These are phyloP conservation scores for Dryobota labecula DNA, from an alignment of 2,888 invertebrate genomes.

Conservation along the genomic window DNA sequence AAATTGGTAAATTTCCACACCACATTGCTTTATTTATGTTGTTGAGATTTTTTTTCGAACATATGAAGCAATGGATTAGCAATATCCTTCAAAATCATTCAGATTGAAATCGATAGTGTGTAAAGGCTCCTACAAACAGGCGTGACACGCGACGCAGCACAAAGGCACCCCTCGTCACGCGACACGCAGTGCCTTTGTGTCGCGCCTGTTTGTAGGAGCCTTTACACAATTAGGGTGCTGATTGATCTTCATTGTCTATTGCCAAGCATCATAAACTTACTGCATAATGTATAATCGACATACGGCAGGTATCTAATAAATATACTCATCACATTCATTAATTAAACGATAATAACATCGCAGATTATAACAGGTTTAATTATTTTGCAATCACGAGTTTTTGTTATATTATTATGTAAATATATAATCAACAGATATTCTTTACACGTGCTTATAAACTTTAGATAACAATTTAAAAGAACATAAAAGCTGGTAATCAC, in stretches of 20 bases:
- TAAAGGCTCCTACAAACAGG: too few species aligned
- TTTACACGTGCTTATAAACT: neutral
- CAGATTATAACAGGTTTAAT: constrained; percentile 42
- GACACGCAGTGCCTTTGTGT: too few species aligned
- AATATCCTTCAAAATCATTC: too few species aligned
- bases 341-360: constrained; percentile 8
- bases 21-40: too few species aligned
- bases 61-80: too few species aligned
- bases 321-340: constrained; percentile 37
- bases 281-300: neutral
- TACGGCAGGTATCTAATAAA: neutral
- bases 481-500: neutral
- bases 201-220: too few species aligned
- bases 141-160: too few species aligned
- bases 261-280: constrained; percentile 9
- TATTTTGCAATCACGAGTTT: constrained; percentile 24
- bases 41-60: too few species aligned
- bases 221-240: too few species aligned
- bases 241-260: neutral
- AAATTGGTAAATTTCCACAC: too few species aligned
- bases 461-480: constrained; percentile 1
- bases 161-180: too few species aligned
- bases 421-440: constrained; percentile 2
- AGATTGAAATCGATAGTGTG: too few species aligned
- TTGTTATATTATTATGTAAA: constrained; percentile 28